Base-by-base conservation (phyloP, 1,140 invertebrate species). In the Diabrotica virgifera region DNA sequence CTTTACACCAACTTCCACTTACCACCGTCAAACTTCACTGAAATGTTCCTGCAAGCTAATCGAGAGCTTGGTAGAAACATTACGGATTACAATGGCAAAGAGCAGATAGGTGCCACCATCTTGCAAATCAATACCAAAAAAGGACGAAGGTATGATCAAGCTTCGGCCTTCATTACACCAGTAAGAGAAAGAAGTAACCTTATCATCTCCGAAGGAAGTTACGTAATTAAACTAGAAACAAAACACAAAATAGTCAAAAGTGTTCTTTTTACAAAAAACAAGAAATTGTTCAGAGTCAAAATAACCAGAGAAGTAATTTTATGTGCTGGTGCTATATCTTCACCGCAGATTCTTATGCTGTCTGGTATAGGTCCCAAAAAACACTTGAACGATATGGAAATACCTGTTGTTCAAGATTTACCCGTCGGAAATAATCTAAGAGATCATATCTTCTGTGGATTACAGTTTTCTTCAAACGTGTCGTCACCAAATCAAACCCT, bases 61-160 rank as follows among this genome's bases (percentile, higher is more conserved):
- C 79, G 81, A 62, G 73, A 86, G 72, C 75, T 82, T 58, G 87
- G 87, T 3, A 14, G n/a, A 24, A 72, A 77, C 2, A 78, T 80
- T 62, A 80, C 84, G 5, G 88, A 89, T 70, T 86, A 88, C 64
- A 89, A 90, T 68, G 86, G 86, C 69, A 82, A 89, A 71, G 80
- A 80, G 0, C 80, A 84, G 59, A 80, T 85, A 59, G 86, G 86
- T 0, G 88, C 90, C 62, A 85, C 84, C 0, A 83, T 84, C 59
- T 85, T 86, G 37, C 92, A 86, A 37, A 57, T 37, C 5, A 57
- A 57, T 36, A 57, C 36, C 24, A 57, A 57, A 57, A 5, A 57
- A 11, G 59, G 59, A 5, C 37, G 40, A n/a, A 46, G 84, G 51
- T 84, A 85, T 71, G 86, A 83, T 64, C 81, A 85, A 12, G 80